Base-by-base conservation (phyloP, 2,113 vertebrate species). In the Ctenomys sociabilis region DNA sequence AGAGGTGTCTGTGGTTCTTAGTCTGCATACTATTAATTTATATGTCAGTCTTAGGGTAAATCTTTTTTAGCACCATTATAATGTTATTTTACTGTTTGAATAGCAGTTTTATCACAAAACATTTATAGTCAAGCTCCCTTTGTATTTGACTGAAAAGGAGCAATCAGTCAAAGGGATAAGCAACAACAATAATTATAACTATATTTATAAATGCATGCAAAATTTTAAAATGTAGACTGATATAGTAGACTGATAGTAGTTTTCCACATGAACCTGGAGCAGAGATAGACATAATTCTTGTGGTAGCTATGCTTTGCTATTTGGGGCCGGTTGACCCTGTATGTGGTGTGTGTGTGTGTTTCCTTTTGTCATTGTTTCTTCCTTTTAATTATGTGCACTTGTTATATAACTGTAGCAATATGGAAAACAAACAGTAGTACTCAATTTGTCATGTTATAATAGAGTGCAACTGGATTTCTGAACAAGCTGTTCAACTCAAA, bases 71-170 rank as follows among this genome's bases (percentile, higher is more conserved):
- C 98, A 97, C 97, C 97, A 98, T 98, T 98, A 98, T 98, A 98
- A 98, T 95, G 94, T 93, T 94, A 98, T 95, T 98, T 98, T 98
- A 98, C 98, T 98, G 98, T 98, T 98, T 98, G 98, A 98, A 98
- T 98, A 98, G 98, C 96, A 98, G 97, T 98, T 98, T 98, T 98
- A 98, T 98, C 98, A 98, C 97, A 98, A 98, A 98, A 98, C 98
- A 98, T 98, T 98, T 99, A 98, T 98, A 98, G 98, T 98, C 97
- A 98, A 98, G 72, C 96, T 98, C 97, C 97, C 97, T 98, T 98
- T 98, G 97, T 98, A 97, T 96, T 98, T 98, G 97, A 97, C 91
- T 98, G 97, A 98, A 98, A 98, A 98, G 98, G 96, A 98, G 97
- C 98, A 98, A 97, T 98, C 97, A 95, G 97, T 92, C 97, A 98